Percentiles rank a stretch among this genome's conserved stretches.
Conservation (phyloP, 2,888 invertebrate genomes). For the Iphiclides podalirius region DNA sequence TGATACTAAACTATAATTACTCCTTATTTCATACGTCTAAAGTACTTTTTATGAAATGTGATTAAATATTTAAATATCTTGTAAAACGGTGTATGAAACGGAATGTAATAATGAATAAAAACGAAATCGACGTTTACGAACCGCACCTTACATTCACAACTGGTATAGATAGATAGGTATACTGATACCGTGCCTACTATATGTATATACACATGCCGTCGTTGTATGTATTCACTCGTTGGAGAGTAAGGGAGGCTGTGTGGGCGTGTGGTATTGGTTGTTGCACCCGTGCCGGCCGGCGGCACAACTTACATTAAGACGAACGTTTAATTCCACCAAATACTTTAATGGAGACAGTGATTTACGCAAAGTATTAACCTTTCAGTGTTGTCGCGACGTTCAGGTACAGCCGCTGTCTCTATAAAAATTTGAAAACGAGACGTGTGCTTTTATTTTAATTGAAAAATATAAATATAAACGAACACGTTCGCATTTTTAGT, state of each 20-base stretch:
- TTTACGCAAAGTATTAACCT: slow-evolving; percentile 46
- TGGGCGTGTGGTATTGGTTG: slow-evolving; percentile 64
- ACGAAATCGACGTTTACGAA: slow-evolving; percentile 38
- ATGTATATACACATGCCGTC: slow-evolving; percentile 46
- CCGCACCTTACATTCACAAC: slow-evolving; percentile 48
- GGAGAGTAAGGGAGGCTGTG: slow-evolving; percentile 72
- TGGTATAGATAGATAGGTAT: slow-evolving; percentile 20
- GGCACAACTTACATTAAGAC: slow-evolving; percentile 49
- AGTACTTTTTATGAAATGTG: too few relatives aligned
- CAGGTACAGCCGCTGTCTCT: slow-evolving; percentile 40
- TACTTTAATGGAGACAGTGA: slow-evolving; percentile 60
- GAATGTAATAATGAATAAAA: slow-evolving; percentile 13
- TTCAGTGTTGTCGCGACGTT: slow-evolving; percentile 49
- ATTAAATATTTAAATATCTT: too few relatives aligned
- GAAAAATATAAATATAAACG: slow-evolving; percentile 41
- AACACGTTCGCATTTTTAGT: slow-evolving; percentile 36
- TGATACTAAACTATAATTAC: too few relatives aligned
- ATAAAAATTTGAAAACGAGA: slow-evolving; percentile 26
- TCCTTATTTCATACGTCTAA: too few relatives aligned
- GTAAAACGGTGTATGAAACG: too few relatives aligned
- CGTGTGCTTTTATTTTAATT: slow-evolving; percentile 41
- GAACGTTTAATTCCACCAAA: slow-evolving; percentile 53
- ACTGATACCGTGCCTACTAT: slow-evolving; percentile 34
- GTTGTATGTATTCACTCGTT: slow-evolving; percentile 51
- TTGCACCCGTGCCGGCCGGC: slow-evolving; percentile 62